Percentiles rank a stretch among this genome's conserved stretches.
These are phyloP conservation scores for Lates japonicus DNA, from an alignment of 2,797 vertebrate genomes.

Conservation along the genomic window DNA sequence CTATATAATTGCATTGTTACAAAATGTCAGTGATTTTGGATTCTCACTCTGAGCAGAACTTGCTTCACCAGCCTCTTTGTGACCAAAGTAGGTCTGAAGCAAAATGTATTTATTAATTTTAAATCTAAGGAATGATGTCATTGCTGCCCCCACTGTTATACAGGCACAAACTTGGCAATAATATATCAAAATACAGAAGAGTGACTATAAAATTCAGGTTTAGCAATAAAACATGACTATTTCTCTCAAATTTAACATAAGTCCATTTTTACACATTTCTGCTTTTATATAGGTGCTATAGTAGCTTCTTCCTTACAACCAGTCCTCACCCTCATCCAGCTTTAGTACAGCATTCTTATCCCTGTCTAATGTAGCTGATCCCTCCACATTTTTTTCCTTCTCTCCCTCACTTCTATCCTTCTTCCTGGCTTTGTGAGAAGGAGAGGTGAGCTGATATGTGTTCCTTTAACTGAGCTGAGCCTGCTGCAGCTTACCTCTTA, in stretches of 20 bases:
- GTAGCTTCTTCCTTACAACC: constrained; percentile 52
- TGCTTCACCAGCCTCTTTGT: not conserved
- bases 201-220: constrained; percentile 5
- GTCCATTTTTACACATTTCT: constrained; percentile 29
- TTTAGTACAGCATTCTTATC: constrained; percentile 73
- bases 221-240: not conserved
- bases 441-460: constrained; percentile 75
- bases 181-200: not conserved
- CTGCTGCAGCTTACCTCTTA: constrained; percentile 77
- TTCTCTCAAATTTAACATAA: constrained; percentile 5
- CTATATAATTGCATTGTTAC: not conserved
- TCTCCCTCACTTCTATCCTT: constrained; percentile 33
- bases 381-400: constrained; percentile 39
- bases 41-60: not conserved
- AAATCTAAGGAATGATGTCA: not conserved
- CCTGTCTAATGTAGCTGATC: constrained; percentile 74
- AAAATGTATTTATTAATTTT: not conserved
- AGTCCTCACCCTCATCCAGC: constrained; percentile 67
- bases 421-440: constrained; percentile 64
- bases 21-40: not conserved
- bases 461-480: constrained; percentile 79
- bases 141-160: not conserved
- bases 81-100: too few relatives aligned
- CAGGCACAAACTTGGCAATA: not conserved
- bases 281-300: constrained; percentile 31